Evolutionary conservation across 92 coral and sea anemone genomes (phyloP).

Genomic region (Epizoanthus stellaris): DNA sequence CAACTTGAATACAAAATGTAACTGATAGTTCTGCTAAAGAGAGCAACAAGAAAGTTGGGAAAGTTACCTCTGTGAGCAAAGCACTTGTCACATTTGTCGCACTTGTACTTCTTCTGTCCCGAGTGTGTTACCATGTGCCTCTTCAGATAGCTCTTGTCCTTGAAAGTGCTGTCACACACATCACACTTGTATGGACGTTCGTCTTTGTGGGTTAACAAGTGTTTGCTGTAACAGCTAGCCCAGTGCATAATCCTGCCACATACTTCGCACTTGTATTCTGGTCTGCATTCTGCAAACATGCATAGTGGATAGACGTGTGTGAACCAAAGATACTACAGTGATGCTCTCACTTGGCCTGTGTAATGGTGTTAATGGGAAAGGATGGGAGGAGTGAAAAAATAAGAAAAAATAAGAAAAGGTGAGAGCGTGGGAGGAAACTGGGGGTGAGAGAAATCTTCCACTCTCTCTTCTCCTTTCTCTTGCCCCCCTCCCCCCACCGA

Average conservation of each 20-base stretch:
- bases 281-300: constrained; percentile 20
- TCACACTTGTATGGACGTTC: constrained; percentile 67
- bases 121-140: constrained; percentile 64
- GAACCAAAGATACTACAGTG: too few species aligned
- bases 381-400: too few species aligned
- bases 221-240: constrained; percentile 52
- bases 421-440: too few species aligned
- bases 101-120: constrained; percentile 64
- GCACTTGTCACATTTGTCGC: constrained; percentile 67
- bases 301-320: too few species aligned
- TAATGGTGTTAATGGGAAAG: too few species aligned
- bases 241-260: constrained; percentile 59
- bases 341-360: too few species aligned
- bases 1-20: not conserved
- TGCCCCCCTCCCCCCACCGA: too few species aligned
- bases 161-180: constrained; percentile 59
- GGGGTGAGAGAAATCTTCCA: too few species aligned
- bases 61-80: constrained; percentile 73
- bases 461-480: too few species aligned
- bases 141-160: constrained; percentile 65
- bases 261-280: constrained; percentile 51
- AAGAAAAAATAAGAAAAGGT: too few species aligned
- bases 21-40: not conserved
- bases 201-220: constrained; percentile 57
- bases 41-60: not conserved